Conservation (phyloP, 2,797 vertebrate genomes). For the Neoniphon sammara region DNA sequence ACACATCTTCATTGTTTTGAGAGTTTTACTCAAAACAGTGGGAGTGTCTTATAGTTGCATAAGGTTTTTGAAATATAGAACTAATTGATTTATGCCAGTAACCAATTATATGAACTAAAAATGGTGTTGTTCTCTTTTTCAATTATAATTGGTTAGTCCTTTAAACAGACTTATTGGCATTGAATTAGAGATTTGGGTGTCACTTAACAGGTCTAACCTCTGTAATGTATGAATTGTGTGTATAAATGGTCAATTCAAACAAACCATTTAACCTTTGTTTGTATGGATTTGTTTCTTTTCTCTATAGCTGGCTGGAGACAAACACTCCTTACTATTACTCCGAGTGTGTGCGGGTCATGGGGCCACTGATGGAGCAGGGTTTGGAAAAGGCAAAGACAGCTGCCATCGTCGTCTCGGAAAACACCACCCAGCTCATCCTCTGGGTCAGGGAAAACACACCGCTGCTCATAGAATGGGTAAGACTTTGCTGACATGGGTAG, state of each 20-base stretch:
- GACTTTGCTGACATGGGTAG: conserved; percentile 16
- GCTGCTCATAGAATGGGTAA: conserved; percentile 86
- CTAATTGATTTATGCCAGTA: no score
- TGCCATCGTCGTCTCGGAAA: conserved; percentile 71
- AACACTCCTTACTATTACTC: conserved; percentile 85
- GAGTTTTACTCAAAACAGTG: no score
- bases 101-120: no score
- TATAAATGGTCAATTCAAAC: background rate
- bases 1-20: no score
- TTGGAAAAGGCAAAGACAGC: conserved; percentile 73
- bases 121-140: no score
- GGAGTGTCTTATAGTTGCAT: no score
- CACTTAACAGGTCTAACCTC: no score
- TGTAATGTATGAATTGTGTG: no score
- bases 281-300: conserved; percentile 7
- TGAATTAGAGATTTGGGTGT: no score
- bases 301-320: conserved; percentile 87
- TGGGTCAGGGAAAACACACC: conserved; percentile 83
- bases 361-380: conserved; percentile 82
- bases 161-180: no score
- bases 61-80: no score
- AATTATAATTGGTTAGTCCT: no score
- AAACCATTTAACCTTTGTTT: background rate
- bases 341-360: conserved; percentile 67
- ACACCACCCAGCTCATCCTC: conserved; percentile 75